Conservation (phyloP, 2,888 invertebrate species). For the Drosophila flavopinicola region DNA sequence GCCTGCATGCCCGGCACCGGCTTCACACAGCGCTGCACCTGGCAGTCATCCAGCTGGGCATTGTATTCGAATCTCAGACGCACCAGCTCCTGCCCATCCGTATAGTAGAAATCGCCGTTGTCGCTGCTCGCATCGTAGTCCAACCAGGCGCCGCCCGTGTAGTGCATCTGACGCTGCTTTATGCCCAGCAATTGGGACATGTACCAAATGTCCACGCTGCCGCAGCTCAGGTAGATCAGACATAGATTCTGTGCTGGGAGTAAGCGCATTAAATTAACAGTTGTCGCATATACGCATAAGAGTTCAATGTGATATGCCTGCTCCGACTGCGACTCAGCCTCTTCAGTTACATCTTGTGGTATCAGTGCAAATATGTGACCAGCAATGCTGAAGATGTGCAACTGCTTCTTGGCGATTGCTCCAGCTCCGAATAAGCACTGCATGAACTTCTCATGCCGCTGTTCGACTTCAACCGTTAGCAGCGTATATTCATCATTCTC, state of each 20-base stretch:
- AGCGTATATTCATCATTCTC: slow-evolving; percentile 72
- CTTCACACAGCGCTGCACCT: slow-evolving; percentile 64
- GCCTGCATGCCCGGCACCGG: slow-evolving; percentile 78
- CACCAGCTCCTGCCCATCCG: slow-evolving; percentile 74
- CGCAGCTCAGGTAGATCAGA: slow-evolving; percentile 76
- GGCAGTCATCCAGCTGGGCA: slow-evolving; percentile 59
- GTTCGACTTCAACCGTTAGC: slow-evolving; percentile 56
- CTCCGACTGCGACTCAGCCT: slow-evolving; percentile 1
- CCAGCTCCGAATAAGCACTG: slow-evolving; percentile 55
- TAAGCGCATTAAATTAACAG: slow-evolving; percentile 68
- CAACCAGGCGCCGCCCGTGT: slow-evolving; percentile 69
- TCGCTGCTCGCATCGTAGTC: slow-evolving; percentile 67
- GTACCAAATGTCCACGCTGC: slow-evolving; percentile 82
- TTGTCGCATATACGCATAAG: slow-evolving; percentile 68
- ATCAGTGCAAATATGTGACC: slow-evolving; percentile 77
- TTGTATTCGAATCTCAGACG: slow-evolving; percentile 72
- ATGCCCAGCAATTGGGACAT: slow-evolving; percentile 62
- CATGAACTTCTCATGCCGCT: slow-evolving; percentile 69
- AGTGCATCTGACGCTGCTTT: slow-evolving; percentile 69
- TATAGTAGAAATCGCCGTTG: slow-evolving; percentile 74
- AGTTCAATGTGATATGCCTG: slow-evolving; percentile 52
- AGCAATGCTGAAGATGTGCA: slow-evolving; percentile 80
- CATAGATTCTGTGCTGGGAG: slow-evolving; percentile 66
- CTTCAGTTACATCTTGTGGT: slow-evolving; percentile 31
- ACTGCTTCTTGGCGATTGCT: slow-evolving; percentile 14